phyloP scores from a whole-genome alignment of 2,113 vertebrate genomes.

The Fukomys damarensis region DNA sequence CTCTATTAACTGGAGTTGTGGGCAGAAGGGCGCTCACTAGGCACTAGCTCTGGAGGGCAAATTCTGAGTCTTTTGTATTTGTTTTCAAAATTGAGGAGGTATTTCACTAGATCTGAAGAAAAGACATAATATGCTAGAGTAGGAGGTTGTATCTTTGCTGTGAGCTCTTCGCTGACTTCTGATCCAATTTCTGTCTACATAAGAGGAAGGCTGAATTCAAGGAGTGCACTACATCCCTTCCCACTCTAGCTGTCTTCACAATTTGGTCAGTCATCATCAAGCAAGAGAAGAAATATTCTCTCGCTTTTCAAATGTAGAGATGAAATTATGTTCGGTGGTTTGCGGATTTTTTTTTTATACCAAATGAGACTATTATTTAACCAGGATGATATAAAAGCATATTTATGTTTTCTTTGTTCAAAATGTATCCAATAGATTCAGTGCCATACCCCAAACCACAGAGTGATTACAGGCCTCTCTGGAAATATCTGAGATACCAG shows the following conservation, averaged over 20 bases:
- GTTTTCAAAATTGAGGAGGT: background rate
- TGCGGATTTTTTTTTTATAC: background rate
- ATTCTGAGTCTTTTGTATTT: background rate
- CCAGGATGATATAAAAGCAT: background rate
- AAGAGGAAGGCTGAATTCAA: background rate
- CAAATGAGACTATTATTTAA: background rate
- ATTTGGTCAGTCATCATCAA: background rate
- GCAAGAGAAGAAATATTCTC: background rate
- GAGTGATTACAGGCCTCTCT: background rate
- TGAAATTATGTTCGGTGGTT: background rate
- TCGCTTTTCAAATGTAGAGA: background rate
- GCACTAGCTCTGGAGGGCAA: background rate
- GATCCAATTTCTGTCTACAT: background rate
- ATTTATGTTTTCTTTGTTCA: slow-evolving; percentile 10
- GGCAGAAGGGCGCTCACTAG: rapidly evolving
- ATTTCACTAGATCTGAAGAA: background rate
- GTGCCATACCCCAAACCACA: background rate
- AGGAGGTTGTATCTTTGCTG: background rate
- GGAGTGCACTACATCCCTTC: background rate
- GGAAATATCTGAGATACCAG: background rate
- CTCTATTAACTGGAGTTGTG: background rate
- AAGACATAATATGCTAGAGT: background rate
- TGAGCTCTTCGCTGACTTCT: background rate
- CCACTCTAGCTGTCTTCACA: background rate
- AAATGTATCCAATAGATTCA: slow-evolving; percentile 1